Evolutionary conservation across 2,797 vertebrate species (phyloP).

Genomic region (Limosa lapponica): DNA sequence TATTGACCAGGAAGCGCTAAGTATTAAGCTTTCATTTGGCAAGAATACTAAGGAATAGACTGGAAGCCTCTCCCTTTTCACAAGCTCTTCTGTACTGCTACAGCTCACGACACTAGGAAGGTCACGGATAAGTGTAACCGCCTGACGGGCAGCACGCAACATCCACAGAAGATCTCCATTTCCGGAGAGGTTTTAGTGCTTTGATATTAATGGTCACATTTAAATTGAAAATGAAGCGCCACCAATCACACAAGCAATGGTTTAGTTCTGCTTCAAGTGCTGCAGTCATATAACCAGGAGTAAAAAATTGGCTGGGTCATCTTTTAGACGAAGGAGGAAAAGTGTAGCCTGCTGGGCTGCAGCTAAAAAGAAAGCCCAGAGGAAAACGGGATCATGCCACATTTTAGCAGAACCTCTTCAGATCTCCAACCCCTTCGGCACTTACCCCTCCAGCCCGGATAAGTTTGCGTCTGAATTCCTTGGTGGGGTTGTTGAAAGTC

Average conservation of each 20-base stretch:
- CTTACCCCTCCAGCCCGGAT: slow-evolving; percentile 97
- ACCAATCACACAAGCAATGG: not conserved
- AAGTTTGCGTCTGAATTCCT: slow-evolving; percentile 96
- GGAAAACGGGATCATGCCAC: accelerated
- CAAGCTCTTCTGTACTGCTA: not conserved
- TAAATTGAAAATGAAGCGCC: not conserved
- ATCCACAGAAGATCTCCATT: not conserved
- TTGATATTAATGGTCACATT: not conserved
- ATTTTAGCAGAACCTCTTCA: not conserved
- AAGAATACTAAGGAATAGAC: not conserved
- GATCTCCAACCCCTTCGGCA: not conserved
- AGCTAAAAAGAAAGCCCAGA: not conserved
- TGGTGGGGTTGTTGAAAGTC: slow-evolving; percentile 98
- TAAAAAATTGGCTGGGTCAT: not conserved
- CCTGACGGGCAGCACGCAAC: not conserved
- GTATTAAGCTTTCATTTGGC: not conserved
- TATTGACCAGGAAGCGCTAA: not conserved
- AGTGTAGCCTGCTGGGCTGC: not conserved
- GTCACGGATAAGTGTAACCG: not conserved
- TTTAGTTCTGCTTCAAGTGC: not conserved
- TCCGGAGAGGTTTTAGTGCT: not conserved
- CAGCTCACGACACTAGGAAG: not conserved
- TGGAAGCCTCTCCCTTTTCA: not conserved
- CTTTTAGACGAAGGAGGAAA: not conserved
- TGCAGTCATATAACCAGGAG: not conserved